Evolutionary conservation across 2,888 invertebrate genomes (phyloP).

Genomic region (Blastobasis lacticolella): DNA sequence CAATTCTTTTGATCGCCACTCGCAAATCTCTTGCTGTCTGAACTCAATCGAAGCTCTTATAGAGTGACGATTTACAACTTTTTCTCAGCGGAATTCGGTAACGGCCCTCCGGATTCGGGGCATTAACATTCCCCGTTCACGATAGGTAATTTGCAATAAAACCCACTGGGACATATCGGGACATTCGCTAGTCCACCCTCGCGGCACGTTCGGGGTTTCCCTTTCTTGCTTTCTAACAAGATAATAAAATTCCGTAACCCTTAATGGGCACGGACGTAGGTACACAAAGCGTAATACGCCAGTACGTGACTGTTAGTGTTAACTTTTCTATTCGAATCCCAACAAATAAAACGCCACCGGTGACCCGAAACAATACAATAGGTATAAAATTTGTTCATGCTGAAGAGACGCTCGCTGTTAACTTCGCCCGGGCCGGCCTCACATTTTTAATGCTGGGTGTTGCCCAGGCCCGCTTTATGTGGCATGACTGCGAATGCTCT

Average conservation of each 20-base stretch:
- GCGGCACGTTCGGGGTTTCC: not conserved
- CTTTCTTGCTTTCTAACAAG: not conserved
- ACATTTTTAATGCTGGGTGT: too few relatives aligned
- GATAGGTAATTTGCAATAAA: conserved; percentile 1
- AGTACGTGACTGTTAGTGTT: not conserved
- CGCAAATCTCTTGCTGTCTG: too few relatives aligned
- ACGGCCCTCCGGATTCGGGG: not conserved
- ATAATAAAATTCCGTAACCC: not conserved
- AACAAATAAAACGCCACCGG: not conserved
- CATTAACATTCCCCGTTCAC: not conserved
- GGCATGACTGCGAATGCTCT: too few relatives aligned
- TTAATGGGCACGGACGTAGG: not conserved
- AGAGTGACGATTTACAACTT: too few relatives aligned
- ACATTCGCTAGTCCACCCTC: not conserved
- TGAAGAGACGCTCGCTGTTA: too few relatives aligned
- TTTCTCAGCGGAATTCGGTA: not conserved
- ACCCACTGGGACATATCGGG: not conserved
- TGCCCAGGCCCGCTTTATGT: too few relatives aligned
- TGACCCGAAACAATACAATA: too few relatives aligned
- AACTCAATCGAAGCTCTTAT: too few relatives aligned
- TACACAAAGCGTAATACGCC: not conserved
- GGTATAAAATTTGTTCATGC: too few relatives aligned
- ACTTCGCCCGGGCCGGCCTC: too few relatives aligned
- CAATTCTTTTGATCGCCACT: too few relatives aligned
- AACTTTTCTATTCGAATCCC: not conserved